Percentiles rank a stretch among this genome's conserved stretches.
phyloP scores from a whole-genome alignment of 92 coral and sea anemone species.

The Siderastrea radians region DNA sequence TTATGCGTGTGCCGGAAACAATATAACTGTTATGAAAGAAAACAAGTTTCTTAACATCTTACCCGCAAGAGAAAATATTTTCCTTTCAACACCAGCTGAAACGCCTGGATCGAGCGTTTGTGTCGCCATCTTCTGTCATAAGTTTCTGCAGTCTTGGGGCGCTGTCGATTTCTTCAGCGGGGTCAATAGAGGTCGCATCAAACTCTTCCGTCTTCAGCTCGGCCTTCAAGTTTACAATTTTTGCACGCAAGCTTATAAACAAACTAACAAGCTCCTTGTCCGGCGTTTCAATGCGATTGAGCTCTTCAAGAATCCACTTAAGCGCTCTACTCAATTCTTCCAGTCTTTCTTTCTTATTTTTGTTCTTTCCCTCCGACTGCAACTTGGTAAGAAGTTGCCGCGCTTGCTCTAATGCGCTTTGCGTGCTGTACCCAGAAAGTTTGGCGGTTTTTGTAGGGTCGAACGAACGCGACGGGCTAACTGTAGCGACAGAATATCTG shows the following conservation, averaged over 20 bases:
- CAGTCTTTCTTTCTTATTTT: constrained; percentile 81
- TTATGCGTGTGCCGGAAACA: constrained; percentile 19
- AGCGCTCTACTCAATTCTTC: constrained; percentile 88
- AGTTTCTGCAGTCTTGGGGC: constrained; percentile 10
- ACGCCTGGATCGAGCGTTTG: constrained; percentile 51
- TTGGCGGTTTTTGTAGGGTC: constrained; percentile 35
- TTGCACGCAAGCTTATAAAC: constrained; percentile 87
- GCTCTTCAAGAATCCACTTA: constrained; percentile 88
- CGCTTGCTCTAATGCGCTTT: constrained; percentile 89
- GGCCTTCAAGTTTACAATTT: constrained; percentile 80
- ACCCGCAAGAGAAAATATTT: constrained; percentile 36
- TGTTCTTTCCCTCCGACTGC: constrained; percentile 81
- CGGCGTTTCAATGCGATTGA: constrained; percentile 86
- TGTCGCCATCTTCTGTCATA: constrained; percentile 30
- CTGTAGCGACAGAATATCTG: constrained; percentile 66
- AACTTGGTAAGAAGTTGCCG: constrained; percentile 75
- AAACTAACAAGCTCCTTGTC: constrained; percentile 87
- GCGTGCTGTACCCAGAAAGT: constrained; percentile 89
- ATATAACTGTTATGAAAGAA: constrained; percentile 15
- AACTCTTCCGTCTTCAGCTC: constrained; percentile 85
- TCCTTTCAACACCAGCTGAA: constrained; percentile 81
- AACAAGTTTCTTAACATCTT: constrained; percentile 23
- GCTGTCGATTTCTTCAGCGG: constrained; percentile 29
- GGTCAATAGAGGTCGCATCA: constrained; percentile 48
- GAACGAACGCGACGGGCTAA: constrained; percentile 31